Base-by-base conservation (phyloP, 2,113 vertebrate genomes). In the Oceanodroma tethys region DNA sequence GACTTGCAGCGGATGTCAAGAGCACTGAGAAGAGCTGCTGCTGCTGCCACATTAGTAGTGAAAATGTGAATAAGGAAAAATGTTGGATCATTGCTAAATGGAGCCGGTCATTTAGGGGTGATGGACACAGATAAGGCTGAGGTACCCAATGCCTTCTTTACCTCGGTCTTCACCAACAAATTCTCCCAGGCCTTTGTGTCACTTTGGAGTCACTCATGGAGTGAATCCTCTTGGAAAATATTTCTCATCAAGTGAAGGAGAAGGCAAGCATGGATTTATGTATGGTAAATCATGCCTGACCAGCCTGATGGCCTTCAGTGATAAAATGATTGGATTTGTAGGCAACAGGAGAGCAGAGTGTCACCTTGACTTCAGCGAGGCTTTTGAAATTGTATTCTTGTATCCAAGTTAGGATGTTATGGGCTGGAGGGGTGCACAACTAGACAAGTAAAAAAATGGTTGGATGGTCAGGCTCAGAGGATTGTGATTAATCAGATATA, bases 1-100 rank as follows among this genome's bases (percentile, higher is more conserved):
- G 36, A 17, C 21, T 6, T 80, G 76, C 34, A n/a, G 40, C 0
- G 0, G 4, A 8, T 72, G 8, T 63, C 13, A 58, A 2, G 16
- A 88, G 58, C 62, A 80, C 20, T 16, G 8, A 79, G 36, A 53
- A 43, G 14, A 42, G 42, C 42, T 59, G 47, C 22, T 79, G 47
- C 66, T 89, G 27, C 59, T 93, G 67, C 0, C 6, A 30, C 7
- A 6, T 30, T n/a, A 56, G 36, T 76, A 47, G 20, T 22, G 42
- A 55, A 74, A 70, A 58, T n/a, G 42, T 10, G 7, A 71, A 26
- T 56, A 38, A 70, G 20, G 21, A 66, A 60, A 66, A 52, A 10
- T 0, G 3, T 45, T 63, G 26, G 8, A 29, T 65, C 20, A 4
- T 76, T 68, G 60, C 14, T 79, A 43, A 58, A 18, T 43, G 9